Base-by-base conservation (phyloP, 2,797 vertebrate species). In the Tarsius wallacei region DNA sequence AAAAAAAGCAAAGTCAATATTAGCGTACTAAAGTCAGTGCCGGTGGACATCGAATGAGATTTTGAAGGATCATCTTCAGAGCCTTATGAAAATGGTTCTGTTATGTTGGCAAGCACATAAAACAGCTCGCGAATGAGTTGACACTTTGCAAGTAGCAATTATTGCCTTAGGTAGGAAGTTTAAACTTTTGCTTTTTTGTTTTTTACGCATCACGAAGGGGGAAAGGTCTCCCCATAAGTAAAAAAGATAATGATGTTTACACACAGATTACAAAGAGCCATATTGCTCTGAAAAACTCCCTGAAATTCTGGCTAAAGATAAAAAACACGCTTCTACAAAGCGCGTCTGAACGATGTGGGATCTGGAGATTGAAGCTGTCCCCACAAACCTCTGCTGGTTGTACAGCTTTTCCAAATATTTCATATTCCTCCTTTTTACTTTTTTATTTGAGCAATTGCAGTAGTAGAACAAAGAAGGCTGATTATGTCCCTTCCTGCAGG, bases 221-320 rank as follows among this genome's bases (percentile, higher is more conserved):
- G 14, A 94, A 95, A 95, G 57, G 66, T 90, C 85, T 85, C 53
- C 16, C 9, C 59, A 57, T 53, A 86, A 93, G 61, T 87, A 82
- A 90, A 93, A 92, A 61, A 74, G 64, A 88, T 94, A 93, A 97
- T 90, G 63, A 86, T 93, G 59, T 97, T 97, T 96, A 96, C 14
- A 61, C 22, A 80, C 90, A 61, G 77, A 95, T 87, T 93, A 86
- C 78, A 55, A 76, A 84, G 53, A 88, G 24, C n/a, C 13, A 71
- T 26, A 76, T 71, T 90, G 92, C 82, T 94, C 95, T 96, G 78
- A 93, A 95, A 95, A 92, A 24, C 28, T 96, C n/a, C 71, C 78
- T 95, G 21, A 59, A 95, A 87, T 93, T 11, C 53, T 80, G 76
- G 24, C 21, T 82, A 91, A 89, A 91, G n/a, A 94, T 95, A 74